These are phyloP conservation scores for Numenius phaeopus DNA, from an alignment of 2,797 vertebrate species.

Conservation along the genomic window DNA sequence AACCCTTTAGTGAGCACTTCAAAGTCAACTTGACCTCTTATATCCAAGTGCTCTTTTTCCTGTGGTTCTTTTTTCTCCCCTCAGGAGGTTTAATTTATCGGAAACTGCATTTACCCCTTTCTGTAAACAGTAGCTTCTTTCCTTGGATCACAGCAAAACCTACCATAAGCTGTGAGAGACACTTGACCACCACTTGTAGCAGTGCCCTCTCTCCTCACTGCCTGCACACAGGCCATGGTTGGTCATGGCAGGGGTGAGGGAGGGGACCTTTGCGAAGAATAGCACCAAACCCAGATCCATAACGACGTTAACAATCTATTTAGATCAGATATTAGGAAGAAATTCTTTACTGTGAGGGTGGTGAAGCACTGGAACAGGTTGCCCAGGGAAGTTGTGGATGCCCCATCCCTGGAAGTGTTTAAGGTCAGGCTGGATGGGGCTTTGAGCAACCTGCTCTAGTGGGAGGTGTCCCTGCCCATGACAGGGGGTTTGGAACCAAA, in stretches of 20 bases:
- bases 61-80: background rate
- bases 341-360: too few species aligned
- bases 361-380: too few species aligned
- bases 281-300: background rate
- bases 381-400: too few species aligned
- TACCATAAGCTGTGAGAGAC: background rate
- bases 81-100: background rate
- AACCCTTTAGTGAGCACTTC: background rate
- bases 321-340: too few species aligned
- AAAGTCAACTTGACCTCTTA: background rate
- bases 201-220: background rate
- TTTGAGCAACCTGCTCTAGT: too few species aligned
- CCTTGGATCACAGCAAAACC: background rate
- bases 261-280: background rate
- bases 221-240: accelerated
- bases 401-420: too few species aligned
- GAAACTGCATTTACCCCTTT: slow-evolving; percentile 16
- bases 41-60: background rate
- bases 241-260: background rate
- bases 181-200: background rate
- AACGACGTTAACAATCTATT: background rate
- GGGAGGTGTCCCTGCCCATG: too few species aligned
- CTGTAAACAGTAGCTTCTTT: slow-evolving; percentile 12
- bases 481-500: too few species aligned
- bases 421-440: too few species aligned